phyloP scores from a whole-genome alignment of 1,140 invertebrate genomes.

The Amphibalanus amphitrite region DNA sequence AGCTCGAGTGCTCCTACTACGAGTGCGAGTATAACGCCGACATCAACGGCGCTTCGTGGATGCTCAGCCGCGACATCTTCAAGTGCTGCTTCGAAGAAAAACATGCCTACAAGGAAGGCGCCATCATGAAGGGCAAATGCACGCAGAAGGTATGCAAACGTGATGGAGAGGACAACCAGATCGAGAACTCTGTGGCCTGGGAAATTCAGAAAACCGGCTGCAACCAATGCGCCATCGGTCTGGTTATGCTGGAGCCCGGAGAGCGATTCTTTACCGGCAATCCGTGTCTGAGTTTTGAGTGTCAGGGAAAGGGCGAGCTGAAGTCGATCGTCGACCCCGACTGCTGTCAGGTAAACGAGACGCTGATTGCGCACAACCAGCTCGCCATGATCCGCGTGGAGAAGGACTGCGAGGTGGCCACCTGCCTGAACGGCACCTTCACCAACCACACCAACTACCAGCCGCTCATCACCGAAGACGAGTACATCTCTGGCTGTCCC shows the following conservation, averaged over 20 bases:
- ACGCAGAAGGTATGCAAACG: neutral
- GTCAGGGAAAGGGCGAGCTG: neutral
- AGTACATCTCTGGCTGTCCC: neutral
- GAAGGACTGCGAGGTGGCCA: neutral
- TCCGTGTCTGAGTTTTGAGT: neutral
- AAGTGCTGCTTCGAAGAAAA: conserved; percentile 1
- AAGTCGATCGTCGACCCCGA: neutral
- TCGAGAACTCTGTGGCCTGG: neutral
- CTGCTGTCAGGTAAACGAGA: neutral
- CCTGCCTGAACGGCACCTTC: neutral
- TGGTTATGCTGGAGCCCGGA: neutral
- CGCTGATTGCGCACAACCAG: neutral
- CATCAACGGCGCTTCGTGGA: neutral
- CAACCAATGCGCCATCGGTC: neutral
- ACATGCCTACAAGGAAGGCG: neutral
- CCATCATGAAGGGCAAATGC: neutral
- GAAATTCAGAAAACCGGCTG: neutral
- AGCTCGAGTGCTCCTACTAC: neutral
- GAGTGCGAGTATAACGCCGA: neutral
- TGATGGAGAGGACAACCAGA: neutral
- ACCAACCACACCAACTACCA: neutral
- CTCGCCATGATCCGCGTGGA: neutral
- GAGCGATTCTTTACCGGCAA: neutral
- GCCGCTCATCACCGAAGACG: neutral
- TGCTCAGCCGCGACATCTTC: neutral